phyloP scores from a whole-genome alignment of 1,140 invertebrate genomes.

The Caenorhabditis briggsae region DNA sequence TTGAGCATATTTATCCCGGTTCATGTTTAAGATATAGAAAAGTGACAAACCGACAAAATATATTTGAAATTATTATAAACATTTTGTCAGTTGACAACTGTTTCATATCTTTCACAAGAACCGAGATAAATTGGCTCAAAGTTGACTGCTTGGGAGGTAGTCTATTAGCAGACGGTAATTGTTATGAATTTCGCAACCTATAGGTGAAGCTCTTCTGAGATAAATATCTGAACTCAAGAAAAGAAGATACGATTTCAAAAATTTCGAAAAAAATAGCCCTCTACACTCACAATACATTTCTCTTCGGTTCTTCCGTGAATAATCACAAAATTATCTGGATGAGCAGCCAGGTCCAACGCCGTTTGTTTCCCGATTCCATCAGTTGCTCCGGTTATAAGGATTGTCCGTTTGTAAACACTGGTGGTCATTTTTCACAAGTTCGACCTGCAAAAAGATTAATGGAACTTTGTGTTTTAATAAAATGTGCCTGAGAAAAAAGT shows the following conservation, averaged over 20 bases:
- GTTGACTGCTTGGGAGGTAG: too few relatives aligned
- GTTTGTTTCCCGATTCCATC: slow-evolving; percentile 65
- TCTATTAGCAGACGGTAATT: too few relatives aligned
- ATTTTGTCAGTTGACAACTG: too few relatives aligned
- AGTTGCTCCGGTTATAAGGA: slow-evolving; percentile 65
- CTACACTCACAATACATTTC: slow-evolving; percentile 60
- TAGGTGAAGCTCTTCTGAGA: too few relatives aligned
- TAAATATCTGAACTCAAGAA: background rate
- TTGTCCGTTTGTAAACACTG: slow-evolving; percentile 55
- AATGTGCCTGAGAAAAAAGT: background rate
- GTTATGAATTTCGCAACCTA: too few relatives aligned
- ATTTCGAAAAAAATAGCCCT: too few relatives aligned
- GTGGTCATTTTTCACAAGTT: slow-evolving; percentile 48
- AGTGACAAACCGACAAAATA: too few relatives aligned
- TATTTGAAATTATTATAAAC: too few relatives aligned
- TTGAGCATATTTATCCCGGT: too few relatives aligned
- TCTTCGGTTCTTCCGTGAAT: slow-evolving; percentile 64
- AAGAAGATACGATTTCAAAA: background rate
- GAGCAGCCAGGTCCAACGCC: slow-evolving; percentile 65
- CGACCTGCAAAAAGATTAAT: background rate
- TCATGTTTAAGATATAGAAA: too few relatives aligned
- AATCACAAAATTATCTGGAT: slow-evolving; percentile 66
- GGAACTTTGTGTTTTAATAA: background rate
- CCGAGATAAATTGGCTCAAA: too few relatives aligned
- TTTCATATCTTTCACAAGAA: too few relatives aligned